These are phyloP conservation scores for Pachymerium ferrugineum DNA, from an alignment of 2,888 invertebrate species.

Conservation along the genomic window DNA sequence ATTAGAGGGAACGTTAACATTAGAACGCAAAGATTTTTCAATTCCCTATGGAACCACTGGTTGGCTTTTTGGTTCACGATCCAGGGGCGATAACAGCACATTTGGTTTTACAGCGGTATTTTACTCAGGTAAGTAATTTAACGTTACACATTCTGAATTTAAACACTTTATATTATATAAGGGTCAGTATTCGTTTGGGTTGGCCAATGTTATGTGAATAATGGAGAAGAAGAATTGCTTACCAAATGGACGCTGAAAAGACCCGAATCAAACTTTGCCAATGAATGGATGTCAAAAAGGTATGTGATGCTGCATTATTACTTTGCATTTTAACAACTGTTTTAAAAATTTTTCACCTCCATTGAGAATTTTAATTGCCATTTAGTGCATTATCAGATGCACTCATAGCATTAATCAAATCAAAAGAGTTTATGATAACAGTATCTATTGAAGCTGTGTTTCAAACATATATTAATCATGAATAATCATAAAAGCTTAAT, in stretches of 20 bases:
- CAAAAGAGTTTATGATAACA: no score
- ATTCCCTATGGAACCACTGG: not conserved
- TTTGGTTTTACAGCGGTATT: not conserved
- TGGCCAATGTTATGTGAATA: not conserved
- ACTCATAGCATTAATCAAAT: no score
- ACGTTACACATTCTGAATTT: not conserved
- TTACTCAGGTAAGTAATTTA: not conserved
- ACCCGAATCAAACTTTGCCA: not conserved
- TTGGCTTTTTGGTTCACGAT: not conserved
- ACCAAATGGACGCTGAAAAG: slow-evolving; percentile 16
- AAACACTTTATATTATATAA: not conserved
- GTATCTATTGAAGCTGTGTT: no score
- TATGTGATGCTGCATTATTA: no score
- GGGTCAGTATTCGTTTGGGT: not conserved
- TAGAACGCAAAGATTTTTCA: not conserved
- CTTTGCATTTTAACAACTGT: no score
- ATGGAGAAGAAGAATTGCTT: not conserved
- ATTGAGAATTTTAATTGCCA: no score
- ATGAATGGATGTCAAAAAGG: not conserved
- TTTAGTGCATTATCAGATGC: no score
- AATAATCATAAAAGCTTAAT: no score
- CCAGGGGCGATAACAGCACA: not conserved
- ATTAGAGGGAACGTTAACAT: not conserved
- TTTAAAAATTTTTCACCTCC: no score
- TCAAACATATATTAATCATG: no score